A percentile compares a stretch with the other conserved stretches of the same genome.
phyloP scores from a whole-genome alignment of 2,888 invertebrate species.

The Euclidia mi region DNA sequence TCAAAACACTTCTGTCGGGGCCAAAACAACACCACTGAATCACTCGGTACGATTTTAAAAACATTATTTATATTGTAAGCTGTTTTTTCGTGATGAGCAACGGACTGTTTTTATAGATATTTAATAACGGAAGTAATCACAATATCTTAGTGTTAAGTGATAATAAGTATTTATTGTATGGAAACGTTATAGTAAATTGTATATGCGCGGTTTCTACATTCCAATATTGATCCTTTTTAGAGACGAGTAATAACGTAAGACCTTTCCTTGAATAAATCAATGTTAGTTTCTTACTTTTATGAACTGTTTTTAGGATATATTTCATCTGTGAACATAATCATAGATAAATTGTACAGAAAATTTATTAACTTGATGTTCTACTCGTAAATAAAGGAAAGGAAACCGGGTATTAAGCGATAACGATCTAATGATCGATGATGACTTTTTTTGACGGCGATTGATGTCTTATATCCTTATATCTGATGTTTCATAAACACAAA shows the following conservation, averaged over 20 bases:
- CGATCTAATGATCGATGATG: not conserved
- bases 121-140: slow-evolving; percentile 17
- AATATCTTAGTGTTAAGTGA: slow-evolving; percentile 14
- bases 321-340: too few relatives aligned
- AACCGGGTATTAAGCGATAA: too few relatives aligned
- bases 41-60: slow-evolving; percentile 22
- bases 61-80: slow-evolving; percentile 10
- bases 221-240: too few relatives aligned
- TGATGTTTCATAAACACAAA: not conserved
- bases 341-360: too few relatives aligned
- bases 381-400: too few relatives aligned
- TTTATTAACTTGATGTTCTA: too few relatives aligned
- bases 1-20: slow-evolving; percentile 32
- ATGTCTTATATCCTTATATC: not conserved
- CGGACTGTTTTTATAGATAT: slow-evolving; percentile 15
- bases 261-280: too few relatives aligned
- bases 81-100: not conserved
- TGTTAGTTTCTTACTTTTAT: too few relatives aligned
- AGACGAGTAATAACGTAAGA: too few relatives aligned
- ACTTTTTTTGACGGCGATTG: too few relatives aligned
- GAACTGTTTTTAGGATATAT: too few relatives aligned
- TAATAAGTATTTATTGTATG: not conserved
- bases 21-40: slow-evolving; percentile 38
- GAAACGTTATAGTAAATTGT: not conserved
- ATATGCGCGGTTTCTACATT: too few relatives aligned